A percentile compares a stretch with the other conserved stretches of the same genome.
Evolutionary conservation across 1,140 invertebrate species (phyloP).

Genomic region (Hyphantria cunea): DNA sequence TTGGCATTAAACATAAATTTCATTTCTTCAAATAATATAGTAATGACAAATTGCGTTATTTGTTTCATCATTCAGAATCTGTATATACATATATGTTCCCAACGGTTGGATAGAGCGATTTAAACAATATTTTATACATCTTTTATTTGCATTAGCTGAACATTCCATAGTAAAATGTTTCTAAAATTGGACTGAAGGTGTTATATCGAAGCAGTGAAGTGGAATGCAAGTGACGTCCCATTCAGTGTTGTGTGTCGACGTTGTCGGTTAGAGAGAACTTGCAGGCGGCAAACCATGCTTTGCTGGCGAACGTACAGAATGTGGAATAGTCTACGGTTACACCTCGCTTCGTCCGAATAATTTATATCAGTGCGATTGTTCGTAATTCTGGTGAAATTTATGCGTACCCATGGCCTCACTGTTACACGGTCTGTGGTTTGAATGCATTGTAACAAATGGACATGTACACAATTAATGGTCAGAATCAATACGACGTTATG

Average conservation of each 20-base stretch:
- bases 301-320: constrained; percentile 60
- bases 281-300: constrained; percentile 55
- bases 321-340: constrained; percentile 58
- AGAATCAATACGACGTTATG: too few relatives aligned
- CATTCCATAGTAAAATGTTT: too few relatives aligned
- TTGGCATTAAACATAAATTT: too few relatives aligned
- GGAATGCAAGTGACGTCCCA: constrained; percentile 56
- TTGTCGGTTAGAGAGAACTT: constrained; percentile 51
- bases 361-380: constrained; percentile 37
- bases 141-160: too few relatives aligned
- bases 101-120: too few relatives aligned
- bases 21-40: too few relatives aligned
- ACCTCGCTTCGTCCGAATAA: constrained; percentile 57
- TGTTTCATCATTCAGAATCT: too few relatives aligned
- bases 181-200: constrained; percentile 38
- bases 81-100: too few relatives aligned
- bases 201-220: constrained; percentile 50
- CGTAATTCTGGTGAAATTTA: constrained; percentile 14
- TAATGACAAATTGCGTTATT: too few relatives aligned
- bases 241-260: constrained; percentile 48
- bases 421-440: not conserved
- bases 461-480: constrained; percentile 8
- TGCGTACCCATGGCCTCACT: constrained; percentile 14
- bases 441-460: not conserved
- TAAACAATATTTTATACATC: too few relatives aligned